phyloP scores from a whole-genome alignment of 2,113 vertebrate species.

The Athene noctua region DNA sequence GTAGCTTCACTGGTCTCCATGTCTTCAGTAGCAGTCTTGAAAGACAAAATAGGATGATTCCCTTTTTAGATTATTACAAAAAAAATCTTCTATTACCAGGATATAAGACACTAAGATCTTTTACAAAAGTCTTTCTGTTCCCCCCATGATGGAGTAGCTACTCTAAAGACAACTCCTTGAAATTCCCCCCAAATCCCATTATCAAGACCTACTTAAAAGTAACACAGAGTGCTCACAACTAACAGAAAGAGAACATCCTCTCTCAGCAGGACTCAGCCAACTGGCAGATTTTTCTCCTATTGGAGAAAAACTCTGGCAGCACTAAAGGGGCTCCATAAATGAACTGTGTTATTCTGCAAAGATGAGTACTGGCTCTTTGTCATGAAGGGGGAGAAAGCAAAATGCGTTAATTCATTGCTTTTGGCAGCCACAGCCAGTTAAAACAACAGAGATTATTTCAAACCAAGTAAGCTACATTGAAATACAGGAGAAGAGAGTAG shows the following conservation, averaged over 20 bases:
- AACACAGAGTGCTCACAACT: not conserved
- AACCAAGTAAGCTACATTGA: not conserved
- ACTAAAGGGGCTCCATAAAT: not conserved
- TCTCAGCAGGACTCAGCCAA: not conserved
- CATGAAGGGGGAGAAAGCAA: not conserved
- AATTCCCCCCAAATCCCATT: not conserved
- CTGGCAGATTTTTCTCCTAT: not conserved
- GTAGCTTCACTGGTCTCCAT: constrained; percentile 77
- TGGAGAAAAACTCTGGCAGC: not conserved
- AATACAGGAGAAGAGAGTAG: not conserved
- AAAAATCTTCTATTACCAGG: not conserved
- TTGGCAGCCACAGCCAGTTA: not conserved
- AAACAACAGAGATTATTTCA: not conserved
- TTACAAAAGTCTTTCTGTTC: not conserved
- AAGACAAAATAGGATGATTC: not conserved
- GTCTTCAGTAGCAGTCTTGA: constrained; percentile 77
- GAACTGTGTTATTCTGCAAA: not conserved
- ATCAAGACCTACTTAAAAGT: not conserved
- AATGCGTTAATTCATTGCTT: not conserved
- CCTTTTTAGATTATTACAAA: not conserved
- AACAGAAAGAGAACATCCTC: not conserved
- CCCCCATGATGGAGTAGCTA: not conserved
- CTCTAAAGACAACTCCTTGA: not conserved
- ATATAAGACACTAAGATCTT: not conserved
- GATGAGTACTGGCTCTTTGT: not conserved